A percentile compares a stretch with the other conserved stretches of the same genome.
Evolutionary conservation across 2,888 invertebrate genomes (phyloP).

Genomic region (Nipponacmea schrenckii): DNA sequence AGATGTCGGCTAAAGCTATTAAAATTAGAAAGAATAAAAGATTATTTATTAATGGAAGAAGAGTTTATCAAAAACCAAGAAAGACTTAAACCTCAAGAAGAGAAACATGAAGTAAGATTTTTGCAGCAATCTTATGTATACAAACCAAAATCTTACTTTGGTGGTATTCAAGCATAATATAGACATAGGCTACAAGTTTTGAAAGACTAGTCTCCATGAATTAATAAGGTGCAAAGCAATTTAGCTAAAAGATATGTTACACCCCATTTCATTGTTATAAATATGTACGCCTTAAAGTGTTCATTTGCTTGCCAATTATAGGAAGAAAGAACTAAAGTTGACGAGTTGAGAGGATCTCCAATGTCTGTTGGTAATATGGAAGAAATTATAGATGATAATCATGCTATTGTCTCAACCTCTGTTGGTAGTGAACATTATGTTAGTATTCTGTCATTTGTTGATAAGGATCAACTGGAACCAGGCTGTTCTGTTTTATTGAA

Average conservation of each 20-base stretch:
- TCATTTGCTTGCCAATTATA: slow-evolving; percentile 37
- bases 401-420: slow-evolving; percentile 98
- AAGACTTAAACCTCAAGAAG: slow-evolving; percentile 97
- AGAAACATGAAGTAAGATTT: slow-evolving; percentile 84
- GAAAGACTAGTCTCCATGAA: too few relatives aligned
- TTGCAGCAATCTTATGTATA: background rate
- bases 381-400: slow-evolving; percentile 99
- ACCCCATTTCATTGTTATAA: too few relatives aligned
- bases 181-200: too few relatives aligned
- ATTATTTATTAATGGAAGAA: slow-evolving; percentile 98
- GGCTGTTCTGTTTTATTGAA: slow-evolving; percentile 98
- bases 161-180: too few relatives aligned
- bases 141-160: too few relatives aligned
- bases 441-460: slow-evolving; percentile 98
- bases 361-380: slow-evolving; percentile 99
- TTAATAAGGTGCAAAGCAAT: background rate
- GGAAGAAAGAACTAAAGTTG: slow-evolving; percentile 97
- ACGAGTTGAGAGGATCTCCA: slow-evolving; percentile 97
- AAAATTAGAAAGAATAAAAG: slow-evolving; percentile 97
- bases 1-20: slow-evolving; percentile 93
- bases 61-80: slow-evolving; percentile 99
- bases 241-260: too few relatives aligned
- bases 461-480: slow-evolving; percentile 98
- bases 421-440: slow-evolving; percentile 99
- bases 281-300: background rate